Base-by-base conservation (phyloP, 2,888 invertebrate species). In the Halocaridina rubra region DNA sequence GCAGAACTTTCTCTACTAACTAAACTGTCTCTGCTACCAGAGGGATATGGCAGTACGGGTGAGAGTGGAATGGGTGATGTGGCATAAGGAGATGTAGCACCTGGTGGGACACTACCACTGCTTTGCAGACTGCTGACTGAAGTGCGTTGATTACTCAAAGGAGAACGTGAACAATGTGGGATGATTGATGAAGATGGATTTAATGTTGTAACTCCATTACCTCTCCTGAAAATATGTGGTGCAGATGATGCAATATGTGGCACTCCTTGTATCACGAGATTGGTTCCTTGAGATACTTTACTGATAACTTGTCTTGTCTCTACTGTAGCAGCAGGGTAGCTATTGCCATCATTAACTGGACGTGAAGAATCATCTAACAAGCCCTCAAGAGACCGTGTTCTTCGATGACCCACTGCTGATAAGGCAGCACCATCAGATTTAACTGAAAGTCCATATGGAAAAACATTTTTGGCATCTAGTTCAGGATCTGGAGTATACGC, bases 351-450 rank as follows among this genome's bases (percentile, higher is more conserved):
- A 32, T 32, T 24, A 69, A 74, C 64, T 19, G 75, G 22, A 57
- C 84, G 86, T 16, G 82, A 76, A 22, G 86, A 76, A 19, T 88
- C 88, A 33, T 88, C 88, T 27, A 88, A 64, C 30, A 88, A 77
- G 13, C 88, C 88, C 72, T 88, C 88, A 27, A 88, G 61, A 13
- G 88, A 88, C 29, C 88, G 78, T 1, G 88, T 86, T 59, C 88
- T 79, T 19, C 88, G 84, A 67, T 88, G 88, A 13, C 82, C 82
- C 19, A 64, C 67, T 1, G 74, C 79, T 74, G 84, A 74, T 16
- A 67, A 71, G 7, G 80, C 72, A 24, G 32, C 24, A 39, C 72
- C 64, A 39, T 84, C 84, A 24, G 79, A 72, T 76, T 87, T 87
- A 4, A 85, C 24, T 24, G 87, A 87, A n/a, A 88, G 82, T 10